phyloP scores from a whole-genome alignment of 2,888 invertebrate genomes.

The Sinohyriopsis cumingii region DNA sequence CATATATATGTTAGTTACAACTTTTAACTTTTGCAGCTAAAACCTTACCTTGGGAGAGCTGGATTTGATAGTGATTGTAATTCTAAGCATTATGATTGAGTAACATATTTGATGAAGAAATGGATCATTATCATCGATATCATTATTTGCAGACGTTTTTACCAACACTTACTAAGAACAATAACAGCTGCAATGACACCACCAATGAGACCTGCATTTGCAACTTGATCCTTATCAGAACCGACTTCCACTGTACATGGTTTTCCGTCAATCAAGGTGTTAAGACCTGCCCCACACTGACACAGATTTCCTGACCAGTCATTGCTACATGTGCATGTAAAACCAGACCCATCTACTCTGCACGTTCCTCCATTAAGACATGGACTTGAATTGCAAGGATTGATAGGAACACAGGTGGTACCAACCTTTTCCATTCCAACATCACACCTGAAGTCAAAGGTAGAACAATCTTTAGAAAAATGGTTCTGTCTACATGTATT shows the following conservation, averaged over 20 bases:
- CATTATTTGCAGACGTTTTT: not conserved
- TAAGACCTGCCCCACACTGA: conserved; percentile 94
- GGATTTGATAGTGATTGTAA: too few relatives aligned
- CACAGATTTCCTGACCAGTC: conserved; percentile 76
- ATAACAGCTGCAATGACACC: conserved; percentile 97
- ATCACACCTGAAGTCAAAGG: conserved; percentile 23
- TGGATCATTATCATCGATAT: not conserved
- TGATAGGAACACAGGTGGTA: conserved; percentile 23
- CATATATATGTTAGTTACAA: too few relatives aligned
- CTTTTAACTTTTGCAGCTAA: too few relatives aligned
- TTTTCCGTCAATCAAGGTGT: conserved; percentile 75
- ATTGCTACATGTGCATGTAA: conserved; percentile 12
- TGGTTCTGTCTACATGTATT: not conserved
- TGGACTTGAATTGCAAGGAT: conserved; percentile 55
- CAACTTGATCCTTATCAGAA: conserved; percentile 66
- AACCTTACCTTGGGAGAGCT: too few relatives aligned
- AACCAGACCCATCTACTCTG: not conserved
- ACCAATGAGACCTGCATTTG: conserved; percentile 83
- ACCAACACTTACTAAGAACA: conserved; percentile 88
- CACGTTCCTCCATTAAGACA: conserved; percentile 74
- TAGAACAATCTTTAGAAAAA: not conserved
- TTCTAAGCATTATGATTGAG: too few relatives aligned
- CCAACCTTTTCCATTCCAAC: conserved; percentile 16
- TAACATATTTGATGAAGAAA: too few relatives aligned
- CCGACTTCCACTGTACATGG: conserved; percentile 2